Evolutionary conservation across 2,888 invertebrate genomes (phyloP).

Genomic region (Cerceris rybyensis): DNA sequence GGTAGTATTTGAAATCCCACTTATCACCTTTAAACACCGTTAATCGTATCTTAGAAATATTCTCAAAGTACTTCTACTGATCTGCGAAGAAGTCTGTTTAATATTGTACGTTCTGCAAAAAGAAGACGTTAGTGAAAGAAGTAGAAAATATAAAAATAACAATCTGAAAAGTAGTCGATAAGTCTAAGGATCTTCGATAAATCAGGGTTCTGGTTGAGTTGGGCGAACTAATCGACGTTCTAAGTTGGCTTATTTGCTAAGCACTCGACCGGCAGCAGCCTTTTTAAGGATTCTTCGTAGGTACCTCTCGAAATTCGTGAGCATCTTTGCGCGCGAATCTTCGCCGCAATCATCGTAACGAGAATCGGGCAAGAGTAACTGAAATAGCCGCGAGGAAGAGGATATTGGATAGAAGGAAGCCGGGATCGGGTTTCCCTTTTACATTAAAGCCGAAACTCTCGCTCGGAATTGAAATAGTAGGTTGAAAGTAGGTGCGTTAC

Average conservation of each 20-base stretch:
- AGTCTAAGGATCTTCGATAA: too few species aligned
- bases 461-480: constrained; percentile 66
- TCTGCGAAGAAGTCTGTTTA: too few species aligned
- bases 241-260: constrained; percentile 17
- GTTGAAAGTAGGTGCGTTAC: constrained; percentile 35
- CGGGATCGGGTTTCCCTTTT: constrained; percentile 46
- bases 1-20: too few species aligned
- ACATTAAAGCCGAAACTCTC: constrained; percentile 64
- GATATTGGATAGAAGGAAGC: constrained; percentile 14
- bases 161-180: too few species aligned
- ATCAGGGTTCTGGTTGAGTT: not conserved
- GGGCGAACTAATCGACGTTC: not conserved
- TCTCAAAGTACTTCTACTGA: too few species aligned
- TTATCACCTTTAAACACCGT: too few species aligned
- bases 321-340: constrained; percentile 21
- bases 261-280: constrained; percentile 4
- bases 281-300: constrained; percentile 1
- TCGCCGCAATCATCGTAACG: constrained; percentile 22
- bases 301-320: constrained; percentile 12
- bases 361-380: constrained; percentile 22
- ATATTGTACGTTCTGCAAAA: too few species aligned
- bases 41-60: too few species aligned
- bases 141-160: too few species aligned
- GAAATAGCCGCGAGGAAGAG: constrained; percentile 10
- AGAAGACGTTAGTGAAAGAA: too few species aligned